A percentile compares a stretch with the other conserved stretches of the same genome.
These are phyloP conservation scores for Pristionchus pacificus DNA, from an alignment of 1,140 invertebrate species.

Conservation along the genomic window DNA sequence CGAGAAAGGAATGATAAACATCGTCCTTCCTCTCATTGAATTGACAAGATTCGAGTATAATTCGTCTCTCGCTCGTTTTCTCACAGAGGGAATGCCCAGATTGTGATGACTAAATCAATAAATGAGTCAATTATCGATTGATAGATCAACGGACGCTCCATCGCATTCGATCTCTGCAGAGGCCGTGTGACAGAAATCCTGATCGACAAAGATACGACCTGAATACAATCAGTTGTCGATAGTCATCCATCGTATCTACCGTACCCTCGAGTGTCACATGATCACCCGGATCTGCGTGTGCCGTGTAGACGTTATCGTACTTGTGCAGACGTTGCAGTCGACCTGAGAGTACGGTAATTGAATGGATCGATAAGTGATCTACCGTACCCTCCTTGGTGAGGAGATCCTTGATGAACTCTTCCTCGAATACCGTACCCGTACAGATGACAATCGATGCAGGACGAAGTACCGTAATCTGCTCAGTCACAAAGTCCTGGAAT, in stretches of 20 bases:
- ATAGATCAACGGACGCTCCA: constrained; percentile 64
- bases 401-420: constrained; percentile 30
- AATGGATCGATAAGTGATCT: too few species aligned
- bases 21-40: constrained; percentile 88
- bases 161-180: constrained; percentile 64
- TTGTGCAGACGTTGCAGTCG: neutral
- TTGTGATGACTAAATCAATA: too few species aligned
- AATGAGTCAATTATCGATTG: too few species aligned
- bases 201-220: neutral
- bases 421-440: constrained; percentile 46
- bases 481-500: constrained; percentile 28
- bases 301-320: constrained; percentile 69
- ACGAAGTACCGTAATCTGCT: constrained; percentile 38
- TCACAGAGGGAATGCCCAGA: too few species aligned
- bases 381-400: constrained; percentile 23
- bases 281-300: constrained; percentile 87
- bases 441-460: constrained; percentile 50
- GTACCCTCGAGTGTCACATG: constrained; percentile 92
- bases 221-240: too few species aligned
- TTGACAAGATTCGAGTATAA: constrained; percentile 63
- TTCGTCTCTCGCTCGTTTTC: neutral
- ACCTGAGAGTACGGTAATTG: neutral
- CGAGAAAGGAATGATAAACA: constrained; percentile 96
- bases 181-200: neutral
- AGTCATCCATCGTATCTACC: too few species aligned